Base-by-base conservation (phyloP, 2,113 vertebrate genomes). In the Gobiocypris rarus region DNA sequence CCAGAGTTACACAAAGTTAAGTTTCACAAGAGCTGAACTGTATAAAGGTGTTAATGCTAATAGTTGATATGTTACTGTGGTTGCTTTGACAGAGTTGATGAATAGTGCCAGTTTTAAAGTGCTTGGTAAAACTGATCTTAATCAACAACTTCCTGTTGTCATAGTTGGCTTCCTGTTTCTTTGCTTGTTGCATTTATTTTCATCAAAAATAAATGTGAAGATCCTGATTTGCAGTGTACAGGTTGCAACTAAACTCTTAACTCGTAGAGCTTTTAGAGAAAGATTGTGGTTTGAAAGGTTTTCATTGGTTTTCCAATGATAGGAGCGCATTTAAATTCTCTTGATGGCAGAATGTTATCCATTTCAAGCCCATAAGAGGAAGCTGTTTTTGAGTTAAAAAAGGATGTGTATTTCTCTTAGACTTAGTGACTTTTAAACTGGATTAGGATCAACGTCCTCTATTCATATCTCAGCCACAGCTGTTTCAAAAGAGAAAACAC, bases 61-160 rank as follows among this genome's bases (percentile, higher is more conserved):
- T 7, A 38, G 15, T 22, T 54, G 9, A 0, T 22, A 31, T 58
- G 31, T 56, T 56, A 24, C 31, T 58, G 31, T 38, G 2, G n/a
- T 15, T 38, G 2, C n/a, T 43, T n/a, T 83, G 15, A 31, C 65
- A 2, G 1, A 19, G 56, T 86, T 54, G 17, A 45, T 28, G 45
- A 31, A n/a, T 24, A 34, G 15, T 75, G 58, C 7, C n/a, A 6
- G 26, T 83, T 85, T 56, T 28, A 24, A 48, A 82, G 58, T 26
- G 19, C 52, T 54, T 11, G 19, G 26, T 67, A 24, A 76, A 77
- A 56, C 41, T 81, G 73, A 83, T 86, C 87, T 58, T 80, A 83
- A 86, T 85, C 85, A 81, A 85, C 85, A 76, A 67, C 83, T 88
- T 88, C 83, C 87, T 88, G 87, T 85, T 86, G 80, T 86, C 71